Percentiles rank a stretch among this genome's conserved stretches.
These are phyloP conservation scores for Macrotis lagotis DNA, from an alignment of 2,113 vertebrate genomes.

Conservation along the genomic window DNA sequence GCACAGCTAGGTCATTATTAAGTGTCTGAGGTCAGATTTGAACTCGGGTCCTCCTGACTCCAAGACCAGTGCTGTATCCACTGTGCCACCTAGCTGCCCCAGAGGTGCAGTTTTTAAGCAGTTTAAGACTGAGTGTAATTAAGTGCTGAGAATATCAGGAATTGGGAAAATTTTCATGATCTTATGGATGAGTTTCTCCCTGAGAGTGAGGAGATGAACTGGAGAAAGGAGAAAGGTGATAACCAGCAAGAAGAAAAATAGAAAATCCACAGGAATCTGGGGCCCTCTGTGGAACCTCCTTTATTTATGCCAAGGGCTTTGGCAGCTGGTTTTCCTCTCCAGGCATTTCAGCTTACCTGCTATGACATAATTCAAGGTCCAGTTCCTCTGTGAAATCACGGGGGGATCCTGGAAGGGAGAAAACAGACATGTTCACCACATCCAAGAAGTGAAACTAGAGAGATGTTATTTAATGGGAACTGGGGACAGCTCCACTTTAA, in stretches of 20 bases:
- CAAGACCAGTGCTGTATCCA: too few relatives aligned
- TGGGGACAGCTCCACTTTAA: not conserved
- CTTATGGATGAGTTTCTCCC: not conserved
- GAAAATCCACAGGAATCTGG: not conserved
- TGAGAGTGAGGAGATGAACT: not conserved
- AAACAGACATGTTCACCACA: not conserved
- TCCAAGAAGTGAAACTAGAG: not conserved
- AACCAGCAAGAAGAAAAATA: not conserved
- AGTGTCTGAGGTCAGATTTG: too few relatives aligned
- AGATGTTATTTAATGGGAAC: not conserved
- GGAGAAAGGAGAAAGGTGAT: not conserved
- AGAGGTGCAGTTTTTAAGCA: not conserved
- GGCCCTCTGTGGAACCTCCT: not conserved
- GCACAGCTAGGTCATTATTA: too few relatives aligned
- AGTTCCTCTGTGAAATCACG: not conserved
- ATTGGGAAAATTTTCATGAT: not conserved
- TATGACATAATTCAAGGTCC: not conserved
- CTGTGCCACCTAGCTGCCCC: too few relatives aligned
- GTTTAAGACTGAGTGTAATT: not conserved
- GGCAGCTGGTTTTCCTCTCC: not conserved
- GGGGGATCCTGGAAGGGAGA: not conserved
- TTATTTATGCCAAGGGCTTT: not conserved
- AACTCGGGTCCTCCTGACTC: too few relatives aligned
- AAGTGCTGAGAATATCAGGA: not conserved
- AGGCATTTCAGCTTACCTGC: not conserved